These are phyloP conservation scores for Dolichopus griseipennis DNA, from an alignment of 2,888 invertebrate species.

Conservation along the genomic window DNA sequence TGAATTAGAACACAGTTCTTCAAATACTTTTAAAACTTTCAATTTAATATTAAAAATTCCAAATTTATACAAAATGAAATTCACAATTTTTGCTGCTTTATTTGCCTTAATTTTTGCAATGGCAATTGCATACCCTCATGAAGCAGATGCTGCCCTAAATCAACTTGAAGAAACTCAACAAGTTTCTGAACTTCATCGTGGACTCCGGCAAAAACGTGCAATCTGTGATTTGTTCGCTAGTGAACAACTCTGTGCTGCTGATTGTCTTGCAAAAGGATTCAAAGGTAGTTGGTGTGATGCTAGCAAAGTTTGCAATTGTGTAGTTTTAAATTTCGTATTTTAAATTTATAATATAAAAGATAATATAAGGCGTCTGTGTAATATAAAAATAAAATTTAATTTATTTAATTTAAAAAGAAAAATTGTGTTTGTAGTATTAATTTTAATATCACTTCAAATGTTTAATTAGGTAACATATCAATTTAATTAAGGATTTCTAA, in stretches of 20 bases:
- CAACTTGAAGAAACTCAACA: not conserved
- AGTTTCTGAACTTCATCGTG: not conserved
- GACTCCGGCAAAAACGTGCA: conserved; percentile 36
- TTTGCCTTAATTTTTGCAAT: not conserved
- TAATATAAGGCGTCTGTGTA: no score
- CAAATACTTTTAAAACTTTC: not conserved
- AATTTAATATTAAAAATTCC: not conserved
- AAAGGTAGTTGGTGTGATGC: conserved; percentile 41
- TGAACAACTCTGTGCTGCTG: conserved; percentile 39
- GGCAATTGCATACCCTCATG: not conserved
- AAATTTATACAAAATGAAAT: not conserved
- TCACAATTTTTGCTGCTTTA: not conserved
- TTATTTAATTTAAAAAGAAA: no score
- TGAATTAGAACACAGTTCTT: not conserved
- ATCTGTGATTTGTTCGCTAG: conserved; percentile 40
- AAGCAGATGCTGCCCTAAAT: not conserved
- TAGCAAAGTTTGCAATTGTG: conserved; percentile 40
- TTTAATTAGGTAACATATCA: no score
- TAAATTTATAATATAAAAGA: no score
- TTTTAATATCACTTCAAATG: no score
- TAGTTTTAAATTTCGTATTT: no score
- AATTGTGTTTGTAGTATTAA: no score
- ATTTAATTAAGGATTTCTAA: no score
- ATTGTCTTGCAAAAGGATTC: conserved; percentile 35
- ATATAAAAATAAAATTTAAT: no score